Evolutionary conservation across 1,140 invertebrate genomes (phyloP), one percentile per base, ranked within the genome.

Genomic region (Platyura marginata): DNA sequence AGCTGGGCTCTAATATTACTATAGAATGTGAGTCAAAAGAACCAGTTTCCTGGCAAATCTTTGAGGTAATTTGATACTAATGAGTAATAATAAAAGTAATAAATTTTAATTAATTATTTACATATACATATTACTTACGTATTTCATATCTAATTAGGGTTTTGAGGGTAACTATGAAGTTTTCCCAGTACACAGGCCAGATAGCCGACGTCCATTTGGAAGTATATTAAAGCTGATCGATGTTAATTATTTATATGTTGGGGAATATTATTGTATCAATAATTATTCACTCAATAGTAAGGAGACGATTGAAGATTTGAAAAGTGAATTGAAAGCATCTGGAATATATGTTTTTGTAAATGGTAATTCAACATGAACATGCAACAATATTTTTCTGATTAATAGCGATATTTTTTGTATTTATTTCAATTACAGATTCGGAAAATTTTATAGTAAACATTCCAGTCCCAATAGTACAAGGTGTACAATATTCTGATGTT

Each of bases 281-380:
- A 48, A 56, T 42, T 48, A 55, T 21, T 48, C 52, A 21, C 44
- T 48, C 47, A 59, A 54, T 39, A 52, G 51, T 10, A 40, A 62
- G 15, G 42, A 58, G 2, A 47, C 62, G 22, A 50, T 55, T 9
- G 52, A 64, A 16, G 47, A 66, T 21, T 48, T 57, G 25, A 61
- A 64, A 20, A 66, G 67, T 53, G 55, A 57, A 2, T 49, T 48
- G 22, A 51, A 63, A 35, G 66, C 62, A 5, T 57, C 63, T 44
- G 67, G 69, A 47, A 64, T 73, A 36, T 81, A 79, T 47, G 57
- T 81, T 44, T 81, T 71, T 50, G 73, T 81, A 1, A 65, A 70
- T 53, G 77, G 77, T 77, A 66, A 67, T 64, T 49, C n/a, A 21
- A 21, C 18, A 11, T 35, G 2, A 11, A 3, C 16, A 20, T 15